Percentiles rank a stretch among this genome's conserved stretches.
These are phyloP conservation scores for Trissolcus japonicus DNA, from an alignment of 2,888 invertebrate genomes.

Conservation along the genomic window DNA sequence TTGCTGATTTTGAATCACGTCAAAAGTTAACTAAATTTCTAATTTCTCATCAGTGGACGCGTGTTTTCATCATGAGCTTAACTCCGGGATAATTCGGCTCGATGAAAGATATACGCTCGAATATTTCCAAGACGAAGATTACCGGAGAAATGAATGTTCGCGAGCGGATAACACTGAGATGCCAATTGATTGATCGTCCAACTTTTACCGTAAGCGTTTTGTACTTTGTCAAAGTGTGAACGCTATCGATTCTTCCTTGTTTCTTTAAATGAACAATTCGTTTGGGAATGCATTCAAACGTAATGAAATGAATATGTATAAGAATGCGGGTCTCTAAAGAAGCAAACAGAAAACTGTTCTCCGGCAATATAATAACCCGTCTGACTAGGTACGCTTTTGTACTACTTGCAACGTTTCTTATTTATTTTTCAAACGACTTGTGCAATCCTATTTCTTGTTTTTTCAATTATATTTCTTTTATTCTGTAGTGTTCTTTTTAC, in stretches of 20 bases:
- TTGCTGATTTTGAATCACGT: no score
- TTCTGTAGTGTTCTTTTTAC: no score
- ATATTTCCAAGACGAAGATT: background rate
- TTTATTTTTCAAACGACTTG: no score
- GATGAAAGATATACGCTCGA: background rate
- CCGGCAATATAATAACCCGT: background rate
- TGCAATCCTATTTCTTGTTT: no score
- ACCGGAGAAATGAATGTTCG: background rate
- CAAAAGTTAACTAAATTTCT: no score
- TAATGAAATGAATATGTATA: conserved; percentile 25
- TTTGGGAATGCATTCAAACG: conserved; percentile 12
- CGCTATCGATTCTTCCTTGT: conserved; percentile 36
- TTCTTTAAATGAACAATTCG: conserved; percentile 29
- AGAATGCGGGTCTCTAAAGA: background rate
- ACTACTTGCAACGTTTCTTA: background rate
- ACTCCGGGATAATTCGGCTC: no score
- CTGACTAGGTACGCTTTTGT: background rate
- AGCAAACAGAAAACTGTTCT: background rate
- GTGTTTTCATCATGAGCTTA: no score
- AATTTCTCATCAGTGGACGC: no score
- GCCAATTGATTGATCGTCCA: conserved; percentile 33
- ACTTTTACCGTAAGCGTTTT: conserved; percentile 6
- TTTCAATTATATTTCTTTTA: no score
- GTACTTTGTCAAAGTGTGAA: conserved; percentile 13
- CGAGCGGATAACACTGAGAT: conserved; percentile 1